These are phyloP conservation scores for Drosophila repleta DNA, from an alignment of 1,140 invertebrate species.

Conservation along the genomic window DNA sequence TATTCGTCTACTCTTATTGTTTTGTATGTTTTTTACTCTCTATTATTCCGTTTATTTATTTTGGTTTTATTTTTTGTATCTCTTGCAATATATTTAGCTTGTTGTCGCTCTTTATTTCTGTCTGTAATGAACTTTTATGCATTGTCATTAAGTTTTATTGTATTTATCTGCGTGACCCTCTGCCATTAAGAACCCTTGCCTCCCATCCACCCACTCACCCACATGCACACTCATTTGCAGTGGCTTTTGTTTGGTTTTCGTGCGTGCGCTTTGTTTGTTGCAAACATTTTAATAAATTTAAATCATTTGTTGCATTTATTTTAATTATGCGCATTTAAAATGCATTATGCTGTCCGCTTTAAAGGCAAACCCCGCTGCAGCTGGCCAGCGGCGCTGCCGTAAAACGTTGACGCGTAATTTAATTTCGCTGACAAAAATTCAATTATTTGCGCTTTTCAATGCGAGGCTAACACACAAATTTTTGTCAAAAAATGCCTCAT, in stretches of 20 bases:
- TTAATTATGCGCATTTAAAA: constrained; percentile 79
- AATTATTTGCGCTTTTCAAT: constrained; percentile 69
- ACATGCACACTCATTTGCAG: not conserved
- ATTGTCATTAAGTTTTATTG: constrained; percentile 82
- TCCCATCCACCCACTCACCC: not conserved
- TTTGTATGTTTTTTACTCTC: not conserved
- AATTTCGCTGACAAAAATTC: constrained; percentile 72
- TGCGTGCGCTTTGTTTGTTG: constrained; percentile 32
- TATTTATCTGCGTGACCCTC: constrained; percentile 55
- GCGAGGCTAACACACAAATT: constrained; percentile 47
- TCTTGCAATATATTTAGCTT: constrained; percentile 15
- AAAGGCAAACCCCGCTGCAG: constrained; percentile 7
- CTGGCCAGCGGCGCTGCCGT: not conserved
- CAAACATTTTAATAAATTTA: constrained; percentile 79
- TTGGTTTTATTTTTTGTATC: constrained; percentile 21
- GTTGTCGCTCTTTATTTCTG: constrained; percentile 38
- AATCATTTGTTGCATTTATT: constrained; percentile 82
- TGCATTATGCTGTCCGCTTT: constrained; percentile 63
- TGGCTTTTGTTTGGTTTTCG: constrained; percentile 27
- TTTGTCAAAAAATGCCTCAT: constrained; percentile 61
- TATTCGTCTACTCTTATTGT: not conserved
- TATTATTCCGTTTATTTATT: not conserved
- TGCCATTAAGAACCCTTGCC: constrained; percentile 17
- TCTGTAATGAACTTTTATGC: constrained; percentile 80
- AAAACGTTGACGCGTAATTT: constrained; percentile 54